Evolutionary conservation across 1,140 invertebrate genomes (phyloP).

Genomic region (Calephelis virginiensis): DNA sequence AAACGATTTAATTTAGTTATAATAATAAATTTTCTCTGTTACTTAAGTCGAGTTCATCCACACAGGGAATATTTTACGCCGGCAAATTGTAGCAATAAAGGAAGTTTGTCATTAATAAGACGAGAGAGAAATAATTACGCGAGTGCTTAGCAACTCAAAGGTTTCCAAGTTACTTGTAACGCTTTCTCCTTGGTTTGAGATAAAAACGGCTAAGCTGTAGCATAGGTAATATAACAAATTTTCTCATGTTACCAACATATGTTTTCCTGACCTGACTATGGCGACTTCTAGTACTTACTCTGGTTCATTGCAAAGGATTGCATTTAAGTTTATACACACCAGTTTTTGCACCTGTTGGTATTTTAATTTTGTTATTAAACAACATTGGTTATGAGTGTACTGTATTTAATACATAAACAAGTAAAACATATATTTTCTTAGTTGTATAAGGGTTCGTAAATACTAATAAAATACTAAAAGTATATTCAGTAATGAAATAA

Average conservation of each 20-base stretch:
- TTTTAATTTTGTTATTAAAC: too few species aligned
- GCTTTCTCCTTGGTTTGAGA: conserved; percentile 9
- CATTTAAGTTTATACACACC: too few species aligned
- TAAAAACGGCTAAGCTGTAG: conserved; percentile 7
- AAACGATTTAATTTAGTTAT: conserved; percentile 40
- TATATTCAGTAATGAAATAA: too few species aligned
- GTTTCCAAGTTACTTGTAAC: conserved; percentile 4
- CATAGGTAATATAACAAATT: background rate
- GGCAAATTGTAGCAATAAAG: conserved; percentile 60
- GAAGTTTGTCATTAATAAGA: conserved; percentile 53
- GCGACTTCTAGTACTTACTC: too few species aligned
- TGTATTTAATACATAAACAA: too few species aligned
- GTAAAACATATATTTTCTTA: too few species aligned
- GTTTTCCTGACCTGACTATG: too few species aligned
- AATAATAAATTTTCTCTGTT: conserved; percentile 44
- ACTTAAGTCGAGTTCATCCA: conserved; percentile 40
- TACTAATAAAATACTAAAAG: too few species aligned
- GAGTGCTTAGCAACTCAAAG: conserved; percentile 53
- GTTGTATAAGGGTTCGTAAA: too few species aligned
- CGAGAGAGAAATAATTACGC: conserved; percentile 50
- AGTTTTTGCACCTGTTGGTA: too few species aligned
- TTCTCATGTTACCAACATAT: background rate
- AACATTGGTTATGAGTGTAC: too few species aligned
- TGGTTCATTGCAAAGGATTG: too few species aligned
- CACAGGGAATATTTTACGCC: conserved; percentile 65